Evolutionary conservation across 2,113 vertebrate genomes (phyloP), one percentile per base, ranked within the genome.

Genomic region (Progne subis): DNA sequence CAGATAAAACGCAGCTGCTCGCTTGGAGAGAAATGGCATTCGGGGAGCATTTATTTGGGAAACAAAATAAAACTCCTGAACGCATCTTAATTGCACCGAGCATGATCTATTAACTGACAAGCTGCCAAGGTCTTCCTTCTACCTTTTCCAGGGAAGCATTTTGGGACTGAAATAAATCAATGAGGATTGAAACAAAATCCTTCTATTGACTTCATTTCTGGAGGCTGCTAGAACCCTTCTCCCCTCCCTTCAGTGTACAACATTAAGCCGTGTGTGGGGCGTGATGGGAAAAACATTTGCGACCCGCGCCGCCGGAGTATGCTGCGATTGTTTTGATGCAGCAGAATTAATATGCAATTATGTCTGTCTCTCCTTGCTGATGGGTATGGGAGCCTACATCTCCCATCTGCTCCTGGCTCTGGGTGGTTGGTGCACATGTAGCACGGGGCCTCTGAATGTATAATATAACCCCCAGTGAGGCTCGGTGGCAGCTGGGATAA

Each of bases 381-480:
- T 97, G 95, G 96, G 96, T 97, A 86, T 97, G 88, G 94, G 84
- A 96, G 93, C 90, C 95, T 97, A 92, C 96, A 94, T 98, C 96
- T 97, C 97, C 98, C 98, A 98, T 98, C 98, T 98, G 98, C 96
- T 98, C 95, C 93, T 96, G 96, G 97, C 96, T 94, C 96, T 85
- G 94, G 75, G 81, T 97, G 34, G 95, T 96, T 91, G 95, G 94
- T 95, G 94, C 97, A 94, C 97, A 97, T 97, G 97, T 82, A 98
- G 74, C 60, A 21, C 12, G 60, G 82, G 93, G 97, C 94, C 95
- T 97, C 95, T 97, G 96, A 97, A 98, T 94, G 95, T 88, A 90
- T 97, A 97, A 97, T 96, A 31, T 96, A 98, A 98, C 97, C 98
- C 97, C 98, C 96, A 97, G 98, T 96, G 97, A 96, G 97, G 93